A percentile compares a stretch with the other conserved stretches of the same genome.
Evolutionary conservation across 2,113 vertebrate species (phyloP).

Genomic region (Microtus oregoni): DNA sequence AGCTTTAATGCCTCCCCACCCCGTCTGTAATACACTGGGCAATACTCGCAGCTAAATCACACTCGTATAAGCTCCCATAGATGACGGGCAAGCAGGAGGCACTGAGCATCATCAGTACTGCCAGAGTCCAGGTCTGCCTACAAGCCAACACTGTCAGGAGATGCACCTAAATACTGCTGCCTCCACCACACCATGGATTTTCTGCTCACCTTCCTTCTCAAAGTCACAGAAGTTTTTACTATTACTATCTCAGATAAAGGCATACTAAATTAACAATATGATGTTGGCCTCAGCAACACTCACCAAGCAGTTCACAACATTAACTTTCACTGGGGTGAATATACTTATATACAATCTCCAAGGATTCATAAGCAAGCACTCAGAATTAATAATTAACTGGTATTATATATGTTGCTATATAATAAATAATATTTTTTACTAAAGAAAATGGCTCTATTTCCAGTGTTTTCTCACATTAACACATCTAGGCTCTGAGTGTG

Average conservation of each 20-base stretch:
- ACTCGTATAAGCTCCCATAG: neutral
- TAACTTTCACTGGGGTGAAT: neutral
- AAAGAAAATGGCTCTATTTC: slow-evolving; percentile 23
- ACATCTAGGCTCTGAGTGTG: neutral
- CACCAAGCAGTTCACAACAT: neutral
- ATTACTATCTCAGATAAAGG: neutral
- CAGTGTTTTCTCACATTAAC: neutral
- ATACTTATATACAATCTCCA: neutral
- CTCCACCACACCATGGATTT: neutral
- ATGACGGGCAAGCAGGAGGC: neutral
- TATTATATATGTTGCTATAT: neutral
- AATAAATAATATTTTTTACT: slow-evolving; percentile 1
- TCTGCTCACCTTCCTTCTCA: neutral
- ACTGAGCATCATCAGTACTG: neutral
- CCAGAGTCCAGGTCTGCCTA: neutral
- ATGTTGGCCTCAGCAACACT: neutral
- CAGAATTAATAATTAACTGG: slow-evolving; percentile 24
- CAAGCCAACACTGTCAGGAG: neutral
- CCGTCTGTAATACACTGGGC: neutral
- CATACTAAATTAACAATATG: neutral
- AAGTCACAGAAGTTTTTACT: slow-evolving; percentile 19
- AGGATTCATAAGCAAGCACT: slow-evolving; percentile 8
- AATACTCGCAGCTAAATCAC: neutral
- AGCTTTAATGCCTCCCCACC: neutral
- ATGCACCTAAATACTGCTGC: neutral